Evolutionary conservation across 2,888 invertebrate species (phyloP).

Genomic region (Nemoura dubitans): DNA sequence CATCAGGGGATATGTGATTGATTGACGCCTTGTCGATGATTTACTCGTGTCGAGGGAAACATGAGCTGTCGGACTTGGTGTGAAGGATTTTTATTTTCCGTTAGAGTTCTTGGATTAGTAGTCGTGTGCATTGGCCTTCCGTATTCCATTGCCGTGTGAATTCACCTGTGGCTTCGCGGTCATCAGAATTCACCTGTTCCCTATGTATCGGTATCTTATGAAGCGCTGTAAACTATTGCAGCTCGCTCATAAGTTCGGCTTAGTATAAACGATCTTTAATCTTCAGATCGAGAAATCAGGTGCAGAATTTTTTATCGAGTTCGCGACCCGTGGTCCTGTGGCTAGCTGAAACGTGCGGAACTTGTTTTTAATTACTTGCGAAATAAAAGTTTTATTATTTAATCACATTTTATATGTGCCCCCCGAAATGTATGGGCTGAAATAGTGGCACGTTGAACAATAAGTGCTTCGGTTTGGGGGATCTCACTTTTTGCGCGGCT

Average conservation of each 20-base stretch:
- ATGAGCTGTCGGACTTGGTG: background rate
- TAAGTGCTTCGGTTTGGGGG: background rate
- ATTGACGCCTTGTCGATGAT: too few species aligned
- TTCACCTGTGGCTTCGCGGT: background rate
- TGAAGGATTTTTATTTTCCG: too few species aligned
- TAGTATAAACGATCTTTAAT: background rate
- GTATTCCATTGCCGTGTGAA: background rate
- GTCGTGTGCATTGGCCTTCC: background rate
- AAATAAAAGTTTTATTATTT: background rate
- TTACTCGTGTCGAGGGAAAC: background rate
- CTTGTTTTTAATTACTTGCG: background rate
- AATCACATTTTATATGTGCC: background rate
- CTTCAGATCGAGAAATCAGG: too few species aligned
- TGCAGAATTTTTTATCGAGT: background rate
- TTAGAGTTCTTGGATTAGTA: too few species aligned
- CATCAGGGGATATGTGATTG: too few species aligned
- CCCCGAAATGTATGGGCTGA: background rate
- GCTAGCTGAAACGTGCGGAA: background rate
- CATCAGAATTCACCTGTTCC: background rate
- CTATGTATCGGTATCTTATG: background rate
- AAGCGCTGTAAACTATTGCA: background rate
- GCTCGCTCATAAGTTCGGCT: background rate
- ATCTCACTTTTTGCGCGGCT: background rate
- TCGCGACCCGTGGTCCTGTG: background rate
- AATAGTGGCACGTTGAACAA: background rate